These are phyloP conservation scores for Phallusia fumigata DNA, from an alignment of 23 tunicate genomes.

Conservation along the genomic window DNA sequence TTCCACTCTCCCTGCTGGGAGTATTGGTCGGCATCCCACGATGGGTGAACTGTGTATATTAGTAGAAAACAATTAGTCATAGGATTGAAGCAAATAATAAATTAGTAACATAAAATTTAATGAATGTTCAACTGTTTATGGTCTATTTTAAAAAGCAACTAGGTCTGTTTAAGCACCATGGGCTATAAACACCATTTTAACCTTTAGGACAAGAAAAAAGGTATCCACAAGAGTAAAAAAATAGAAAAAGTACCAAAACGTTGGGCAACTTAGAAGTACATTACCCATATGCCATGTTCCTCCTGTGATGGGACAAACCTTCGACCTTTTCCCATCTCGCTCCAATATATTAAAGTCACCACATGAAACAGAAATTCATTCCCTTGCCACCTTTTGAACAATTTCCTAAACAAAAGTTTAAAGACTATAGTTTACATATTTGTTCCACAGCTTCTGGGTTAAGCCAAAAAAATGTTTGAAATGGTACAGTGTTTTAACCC, in stretches of 20 bases:
- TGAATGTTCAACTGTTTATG: no score
- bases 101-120: no score
- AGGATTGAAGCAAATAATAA: no score
- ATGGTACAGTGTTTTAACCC: no score
- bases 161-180: no score
- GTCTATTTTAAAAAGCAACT: no score
- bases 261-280: neutral
- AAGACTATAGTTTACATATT: no score
- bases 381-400: neutral
- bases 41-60: conserved; percentile 41
- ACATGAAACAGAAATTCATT: conserved; percentile 2
- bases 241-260: neutral
- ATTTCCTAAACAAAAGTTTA: neutral
- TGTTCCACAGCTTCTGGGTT: no score
- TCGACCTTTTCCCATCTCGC: conserved; percentile 57
- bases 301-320: conserved; percentile 50
- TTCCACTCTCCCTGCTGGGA: conserved; percentile 56
- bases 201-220: no score
- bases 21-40: conserved; percentile 39
- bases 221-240: neutral
- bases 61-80: neutral
- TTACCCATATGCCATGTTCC: conserved; percentile 73
- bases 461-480: no score
- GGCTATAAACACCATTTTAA: no score
- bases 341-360: neutral